A percentile compares a stretch with the other conserved stretches of the same genome.
Conservation (phyloP, 2,797 vertebrate species). For the Sebastes hubbsi region DNA sequence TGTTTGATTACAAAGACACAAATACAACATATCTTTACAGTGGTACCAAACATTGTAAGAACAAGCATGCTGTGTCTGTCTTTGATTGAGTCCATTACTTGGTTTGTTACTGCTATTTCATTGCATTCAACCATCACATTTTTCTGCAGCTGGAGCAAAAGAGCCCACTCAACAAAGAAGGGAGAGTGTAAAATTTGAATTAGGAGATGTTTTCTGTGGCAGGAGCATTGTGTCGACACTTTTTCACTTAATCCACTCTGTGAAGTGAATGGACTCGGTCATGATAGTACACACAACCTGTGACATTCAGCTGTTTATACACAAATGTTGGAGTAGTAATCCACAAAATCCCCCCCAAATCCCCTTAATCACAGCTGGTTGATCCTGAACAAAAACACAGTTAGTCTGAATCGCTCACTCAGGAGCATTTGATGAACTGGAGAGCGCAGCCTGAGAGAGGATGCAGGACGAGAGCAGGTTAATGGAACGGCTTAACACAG, state of each 20-base stretch:
- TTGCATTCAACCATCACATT: background rate
- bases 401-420: conserved; percentile 49
- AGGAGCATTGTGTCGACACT: conserved; percentile 27
- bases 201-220: conserved; percentile 21
- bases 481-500: conserved; percentile 19
- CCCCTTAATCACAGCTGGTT: conserved; percentile 79
- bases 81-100: background rate
- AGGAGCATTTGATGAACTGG: conserved; percentile 33
- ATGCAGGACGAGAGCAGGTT: conserved; percentile 25
- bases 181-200: conserved; percentile 9
- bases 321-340: conserved; percentile 79
- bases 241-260: conserved; percentile 71
- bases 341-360: conserved; percentile 77
- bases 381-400: conserved; percentile 74
- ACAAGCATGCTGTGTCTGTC: background rate
- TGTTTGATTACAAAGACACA: background rate
- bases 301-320: conserved; percentile 81
- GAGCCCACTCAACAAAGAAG: background rate
- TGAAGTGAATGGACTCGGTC: conserved; percentile 65
- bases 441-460: conserved; percentile 39
- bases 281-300: conserved; percentile 74
- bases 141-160: conserved; percentile 9
- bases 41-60: background rate
- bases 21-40: background rate
- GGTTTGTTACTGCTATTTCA: background rate